Base-by-base conservation (phyloP, 1,140 invertebrate species). In the Pemphigus obesinymphae region DNA sequence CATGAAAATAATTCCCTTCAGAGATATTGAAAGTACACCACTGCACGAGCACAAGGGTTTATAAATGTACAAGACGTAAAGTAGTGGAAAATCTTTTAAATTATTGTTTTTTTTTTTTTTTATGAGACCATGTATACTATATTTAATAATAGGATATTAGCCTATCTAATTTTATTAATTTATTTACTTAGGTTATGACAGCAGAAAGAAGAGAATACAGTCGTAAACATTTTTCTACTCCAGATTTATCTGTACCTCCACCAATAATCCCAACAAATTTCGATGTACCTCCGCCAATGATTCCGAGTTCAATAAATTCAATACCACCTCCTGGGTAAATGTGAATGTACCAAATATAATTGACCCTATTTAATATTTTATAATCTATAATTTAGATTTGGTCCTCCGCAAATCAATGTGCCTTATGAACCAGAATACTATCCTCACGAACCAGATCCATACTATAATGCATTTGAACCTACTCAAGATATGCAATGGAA, bases 141-240 rank as follows among this genome's bases (percentile, higher is more conserved):
- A 45, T 70, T 70, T 40, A 40, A 40, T 40, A 63, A 20, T 34
- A 3, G 17, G 31, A 20, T 8, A 63, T 45, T 31, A 63, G 6
- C 20, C 29, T 63, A 34, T 31, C 6, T 63, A 34, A 23, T 61
- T 66, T 61, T 70, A 70, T n/a, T 84, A 73, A 75, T 70, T 84
- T 83, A 78, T 83, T 20, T 66, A 84, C 85, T 23, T 83, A 92
- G 90, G 92, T 94, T 13, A 95, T 95, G 93, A 95, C 93, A 20
- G 94, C 93, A 8, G 94, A 95, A 86, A 90, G 94, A 83, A 88
- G 94, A 76, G 94, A 95, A 85, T 95, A 95, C 86, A 93, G 91
- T 55, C 89, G 93, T 63, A 92, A 91, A 85, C 84, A 85, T 45
- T 84, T 84, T 63, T 88, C 90, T 43, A 86, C 87, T 75, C 91